A percentile compares a stretch with the other conserved stretches of the same genome.
Evolutionary conservation across 2,888 invertebrate genomes (phyloP).

Genomic region (Cremastinae sp.): DNA sequence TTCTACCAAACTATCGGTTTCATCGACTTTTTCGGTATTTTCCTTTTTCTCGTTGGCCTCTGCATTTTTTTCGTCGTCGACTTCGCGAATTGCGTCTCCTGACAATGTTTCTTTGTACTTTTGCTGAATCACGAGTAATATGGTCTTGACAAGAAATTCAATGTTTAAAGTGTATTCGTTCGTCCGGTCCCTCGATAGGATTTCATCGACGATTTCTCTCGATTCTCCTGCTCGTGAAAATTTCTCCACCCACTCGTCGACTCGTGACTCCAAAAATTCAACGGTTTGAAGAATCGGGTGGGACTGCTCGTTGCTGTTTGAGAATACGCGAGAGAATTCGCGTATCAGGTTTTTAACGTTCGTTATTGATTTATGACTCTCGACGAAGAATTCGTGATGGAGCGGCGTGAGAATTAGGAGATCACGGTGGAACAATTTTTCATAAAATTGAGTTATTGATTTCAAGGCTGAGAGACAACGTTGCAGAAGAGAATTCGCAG

Average conservation of each 20-base stretch:
- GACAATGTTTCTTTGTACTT: slow-evolving; percentile 81
- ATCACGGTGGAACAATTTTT: slow-evolving; percentile 45
- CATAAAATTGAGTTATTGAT: slow-evolving; percentile 63
- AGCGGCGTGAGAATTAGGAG: slow-evolving; percentile 64
- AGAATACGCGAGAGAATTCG: slow-evolving; percentile 65
- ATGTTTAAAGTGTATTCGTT: slow-evolving; percentile 68
- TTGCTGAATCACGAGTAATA: slow-evolving; percentile 83
- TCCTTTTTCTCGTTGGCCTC: slow-evolving; percentile 75
- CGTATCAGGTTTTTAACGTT: slow-evolving; percentile 57
- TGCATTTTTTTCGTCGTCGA: slow-evolving; percentile 69
- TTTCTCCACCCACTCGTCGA: slow-evolving; percentile 57
- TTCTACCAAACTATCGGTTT: slow-evolving; percentile 83
- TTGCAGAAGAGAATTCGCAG: slow-evolving; percentile 66
- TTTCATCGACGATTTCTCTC: slow-evolving; percentile 25
- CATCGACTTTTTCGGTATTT: slow-evolving; percentile 77
- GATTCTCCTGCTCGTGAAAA: slow-evolving; percentile 74
- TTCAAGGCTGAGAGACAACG: slow-evolving; percentile 63
- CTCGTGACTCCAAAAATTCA: slow-evolving; percentile 62
- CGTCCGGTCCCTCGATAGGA: slow-evolving; percentile 62
- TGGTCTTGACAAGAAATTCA: slow-evolving; percentile 81
- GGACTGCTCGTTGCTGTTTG: slow-evolving; percentile 41
- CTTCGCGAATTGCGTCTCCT: slow-evolving; percentile 76
- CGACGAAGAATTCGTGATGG: slow-evolving; percentile 68
- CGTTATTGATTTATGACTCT: slow-evolving; percentile 62
- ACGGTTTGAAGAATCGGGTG: slow-evolving; percentile 75